phyloP scores from a whole-genome alignment of 2,113 vertebrate genomes.

The Struthio camelus region DNA sequence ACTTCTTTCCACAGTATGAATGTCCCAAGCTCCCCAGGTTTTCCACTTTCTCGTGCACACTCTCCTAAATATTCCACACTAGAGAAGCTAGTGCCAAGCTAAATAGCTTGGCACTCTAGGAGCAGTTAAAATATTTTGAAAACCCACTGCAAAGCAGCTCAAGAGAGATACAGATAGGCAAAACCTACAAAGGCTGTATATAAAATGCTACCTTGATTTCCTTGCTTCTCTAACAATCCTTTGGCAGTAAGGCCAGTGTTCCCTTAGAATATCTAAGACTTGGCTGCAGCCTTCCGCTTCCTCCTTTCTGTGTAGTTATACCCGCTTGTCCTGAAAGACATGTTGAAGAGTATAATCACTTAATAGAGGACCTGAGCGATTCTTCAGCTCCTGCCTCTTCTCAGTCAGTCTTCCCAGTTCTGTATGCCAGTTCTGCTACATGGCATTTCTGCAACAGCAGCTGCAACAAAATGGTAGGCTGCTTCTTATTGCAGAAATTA shows the following conservation, averaged over 20 bases:
- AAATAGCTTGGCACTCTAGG: background rate
- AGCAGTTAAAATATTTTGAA: background rate
- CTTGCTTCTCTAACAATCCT: background rate
- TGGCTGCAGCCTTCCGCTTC: background rate
- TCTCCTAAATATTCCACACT: background rate
- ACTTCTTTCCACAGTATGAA: background rate
- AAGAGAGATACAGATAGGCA: background rate
- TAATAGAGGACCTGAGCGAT: background rate
- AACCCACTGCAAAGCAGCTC: background rate
- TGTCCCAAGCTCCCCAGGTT: background rate
- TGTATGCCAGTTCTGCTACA: background rate
- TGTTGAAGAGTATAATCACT: background rate
- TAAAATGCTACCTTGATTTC: background rate
- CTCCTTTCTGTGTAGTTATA: background rate
- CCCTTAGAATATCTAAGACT: background rate
- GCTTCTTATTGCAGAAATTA: background rate
- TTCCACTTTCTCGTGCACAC: background rate
- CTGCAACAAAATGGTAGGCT: background rate
- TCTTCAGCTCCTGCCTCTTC: background rate
- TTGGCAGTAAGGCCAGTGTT: background rate
- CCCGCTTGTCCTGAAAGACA: background rate
- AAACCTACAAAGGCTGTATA: background rate
- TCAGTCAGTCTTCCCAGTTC: background rate
- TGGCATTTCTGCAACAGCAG: background rate
- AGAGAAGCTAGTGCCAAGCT: background rate